Evolutionary conservation across 2,113 vertebrate genomes (phyloP), one percentile per base, ranked within the genome.

Genomic region (Myrmophylax atrothorax): DNA sequence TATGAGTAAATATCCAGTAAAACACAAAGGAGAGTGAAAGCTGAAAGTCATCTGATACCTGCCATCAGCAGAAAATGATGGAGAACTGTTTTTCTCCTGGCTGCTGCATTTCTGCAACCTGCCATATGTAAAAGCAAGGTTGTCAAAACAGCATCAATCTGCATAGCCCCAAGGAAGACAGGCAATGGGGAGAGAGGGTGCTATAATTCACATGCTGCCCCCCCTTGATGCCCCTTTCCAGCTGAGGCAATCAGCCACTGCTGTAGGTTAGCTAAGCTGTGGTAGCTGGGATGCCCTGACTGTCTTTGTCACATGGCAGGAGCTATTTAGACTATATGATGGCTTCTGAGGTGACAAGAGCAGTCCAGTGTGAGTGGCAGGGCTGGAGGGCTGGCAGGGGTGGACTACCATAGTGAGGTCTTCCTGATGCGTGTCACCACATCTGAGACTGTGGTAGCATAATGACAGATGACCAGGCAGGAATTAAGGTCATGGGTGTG

Each of bases 271-370:
- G 23, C 38, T 62, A 67, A 59, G n/a, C 37, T 67, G 17, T 0
- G 1, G 56, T 22, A 18, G 46, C 60, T 73, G 37, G 40, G 31
- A 50, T 1, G 1, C 44, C 25, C 49, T 37, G 53, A 23, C 67
- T 40, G 44, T 46, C 24, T 16, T 70, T 52, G 63, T 68, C 55
- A 66, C 0, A 0, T n/a, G 26, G 9, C 1, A 4, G 40, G 52
- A 84, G 12, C 13, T 90, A 15, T 49, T 47, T 28, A 58, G 72
- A n/a, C 11, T 79, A 56, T 79, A 22, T 40, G 62, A 64, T 49
- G 44, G 37, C 10, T 90, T 60, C 44, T 84, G 66, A 96, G 33
- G 16, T 53, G 22, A 31, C 28, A 53, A 69, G 40, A 74, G 64
- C 68, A 73, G 18, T 28, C 26, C 29, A 16, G 7, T 7, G 25